Evolutionary conservation across 2,113 vertebrate species (phyloP).

Genomic region (Atrichornis clamosus): DNA sequence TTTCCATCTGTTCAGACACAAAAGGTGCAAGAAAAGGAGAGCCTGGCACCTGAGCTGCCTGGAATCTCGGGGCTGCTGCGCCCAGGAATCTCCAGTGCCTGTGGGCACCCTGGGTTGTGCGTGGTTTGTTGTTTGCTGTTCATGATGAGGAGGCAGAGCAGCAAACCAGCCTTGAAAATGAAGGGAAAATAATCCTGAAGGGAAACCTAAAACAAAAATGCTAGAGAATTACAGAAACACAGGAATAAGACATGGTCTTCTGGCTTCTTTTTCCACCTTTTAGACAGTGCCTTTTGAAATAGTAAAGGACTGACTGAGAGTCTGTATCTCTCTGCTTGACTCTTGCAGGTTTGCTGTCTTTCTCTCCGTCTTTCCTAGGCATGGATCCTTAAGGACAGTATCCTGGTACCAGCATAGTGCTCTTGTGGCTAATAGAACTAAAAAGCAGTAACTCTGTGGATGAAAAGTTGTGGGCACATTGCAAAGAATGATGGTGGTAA

Average conservation of each 20-base stretch:
- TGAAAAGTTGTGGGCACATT: not conserved
- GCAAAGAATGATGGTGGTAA: not conserved
- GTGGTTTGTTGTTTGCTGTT: not conserved
- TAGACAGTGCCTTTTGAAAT: not conserved
- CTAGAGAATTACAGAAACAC: not conserved
- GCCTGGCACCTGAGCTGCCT: not conserved
- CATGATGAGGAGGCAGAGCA: not conserved
- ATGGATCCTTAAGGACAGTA: not conserved
- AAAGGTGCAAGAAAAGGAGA: slow-evolving; percentile 35
- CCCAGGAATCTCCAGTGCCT: not conserved
- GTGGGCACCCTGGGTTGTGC: not conserved
- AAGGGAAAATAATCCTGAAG: not conserved
- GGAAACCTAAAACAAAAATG: not conserved
- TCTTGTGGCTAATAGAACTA: not conserved
- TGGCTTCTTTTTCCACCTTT: not conserved
- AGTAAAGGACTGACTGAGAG: not conserved
- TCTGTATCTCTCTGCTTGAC: not conserved
- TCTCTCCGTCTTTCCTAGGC: not conserved
- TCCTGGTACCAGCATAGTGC: not conserved
- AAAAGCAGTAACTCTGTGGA: not conserved
- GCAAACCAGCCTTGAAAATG: not conserved
- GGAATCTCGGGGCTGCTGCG: not conserved
- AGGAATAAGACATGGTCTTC: not conserved
- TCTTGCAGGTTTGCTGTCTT: not conserved
- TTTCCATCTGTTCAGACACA: slow-evolving; percentile 69